Evolutionary conservation across 2,888 invertebrate species (phyloP).

Genomic region (Deroplatys truncata): DNA sequence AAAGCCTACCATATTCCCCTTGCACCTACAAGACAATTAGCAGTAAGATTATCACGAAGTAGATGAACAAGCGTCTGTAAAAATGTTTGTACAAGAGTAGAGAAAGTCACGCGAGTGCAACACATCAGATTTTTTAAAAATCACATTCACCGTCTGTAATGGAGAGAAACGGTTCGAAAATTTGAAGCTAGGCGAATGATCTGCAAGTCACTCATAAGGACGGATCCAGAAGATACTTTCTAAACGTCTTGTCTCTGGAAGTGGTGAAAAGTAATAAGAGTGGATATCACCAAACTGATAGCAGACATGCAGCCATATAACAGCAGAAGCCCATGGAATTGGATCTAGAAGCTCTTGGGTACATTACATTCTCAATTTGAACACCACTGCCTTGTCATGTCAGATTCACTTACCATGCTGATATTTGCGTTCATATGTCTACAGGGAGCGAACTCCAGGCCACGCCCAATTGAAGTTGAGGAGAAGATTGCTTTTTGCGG

Average conservation of each 20-base stretch:
- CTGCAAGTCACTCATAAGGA: too few relatives aligned
- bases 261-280: not conserved
- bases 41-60: too few relatives aligned
- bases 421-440: not conserved
- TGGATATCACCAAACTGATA: not conserved
- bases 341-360: not conserved
- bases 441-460: not conserved
- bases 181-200: too few relatives aligned
- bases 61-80: too few relatives aligned
- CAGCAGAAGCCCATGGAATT: not conserved
- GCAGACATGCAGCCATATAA: not conserved
- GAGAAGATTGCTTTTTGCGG: not conserved
- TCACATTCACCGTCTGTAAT: too few relatives aligned
- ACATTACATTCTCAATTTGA: not conserved
- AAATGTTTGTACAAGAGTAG: too few relatives aligned
- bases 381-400: not conserved
- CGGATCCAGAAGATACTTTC: not conserved
- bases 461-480: not conserved
- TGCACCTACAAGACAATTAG: too few relatives aligned
- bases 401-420: too few relatives aligned
- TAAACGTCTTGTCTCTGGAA: not conserved
- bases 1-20: too few relatives aligned
- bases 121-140: too few relatives aligned
- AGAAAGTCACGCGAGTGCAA: too few relatives aligned
- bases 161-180: too few relatives aligned